Base-by-base conservation (phyloP, 64 coral and sea anemone genomes). In the Hydrozoanthus tunicans region DNA sequence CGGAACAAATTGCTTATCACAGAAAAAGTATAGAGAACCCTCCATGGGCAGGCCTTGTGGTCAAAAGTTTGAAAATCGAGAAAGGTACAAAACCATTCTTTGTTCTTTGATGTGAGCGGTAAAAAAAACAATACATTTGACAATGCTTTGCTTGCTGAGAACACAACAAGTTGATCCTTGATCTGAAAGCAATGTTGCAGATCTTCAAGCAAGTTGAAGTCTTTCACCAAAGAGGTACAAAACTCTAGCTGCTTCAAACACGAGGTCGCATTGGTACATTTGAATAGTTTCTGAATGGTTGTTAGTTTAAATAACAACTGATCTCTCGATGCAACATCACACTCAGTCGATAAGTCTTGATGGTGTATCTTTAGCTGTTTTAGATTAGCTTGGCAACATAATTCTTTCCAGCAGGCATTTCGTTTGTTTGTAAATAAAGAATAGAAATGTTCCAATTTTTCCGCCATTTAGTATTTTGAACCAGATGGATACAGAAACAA, bases 251-350 rank as follows among this genome's bases (percentile, higher is more conserved):
- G 20, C 43, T 51, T 59, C n/a, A 24, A 20, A 56, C 84, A 88
- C n/a, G 56, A 88, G 74, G 4, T 25, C 1, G 26, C 68, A 58
- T 75, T 70, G 12, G 56, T 57, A 14, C 17, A 15, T 23, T 53
- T 89, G 89, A 76, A 79, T 81, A 66, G 91, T 75, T 85, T 94
- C 55, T 90, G 69, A 32, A 96, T 75, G 3, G 89, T 59, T 14
- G 90, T 92, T 6, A 96, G 59, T 79, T 86, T 88, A 53, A 94
- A 75, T 75, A 96, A 68, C 15, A 94, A 52, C 24, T 6, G 71
- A 27, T 96, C 81, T 3, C 65, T 68, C 13, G 7, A 14, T 1
- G 20, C 15, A 62, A 14, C 27, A 12, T 65, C 1, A n/a, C 53
- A 81, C 56, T 43, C 59, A 7, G 15, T 73, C 43, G 6, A 59